A percentile compares a stretch with the other conserved stretches of the same genome.
phyloP scores from a whole-genome alignment of 1,140 invertebrate species.

The Papilio polytes region DNA sequence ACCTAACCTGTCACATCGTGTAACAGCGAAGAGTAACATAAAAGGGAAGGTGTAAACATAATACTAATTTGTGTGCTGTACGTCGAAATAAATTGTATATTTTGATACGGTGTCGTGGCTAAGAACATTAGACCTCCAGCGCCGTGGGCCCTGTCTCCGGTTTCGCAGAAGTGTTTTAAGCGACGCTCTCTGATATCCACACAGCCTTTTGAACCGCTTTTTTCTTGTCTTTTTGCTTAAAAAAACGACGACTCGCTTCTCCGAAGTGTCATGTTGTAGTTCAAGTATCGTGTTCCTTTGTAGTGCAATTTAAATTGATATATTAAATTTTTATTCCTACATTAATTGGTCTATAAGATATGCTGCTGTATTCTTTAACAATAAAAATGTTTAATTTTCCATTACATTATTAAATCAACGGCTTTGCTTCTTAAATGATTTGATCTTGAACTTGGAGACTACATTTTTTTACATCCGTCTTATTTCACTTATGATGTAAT shows the following conservation, averaged over 20 bases:
- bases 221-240: constrained; percentile 52
- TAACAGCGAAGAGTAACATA: constrained; percentile 66
- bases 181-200: constrained; percentile 66
- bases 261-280: constrained; percentile 43
- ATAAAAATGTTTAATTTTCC: too few species aligned
- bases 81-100: constrained; percentile 76
- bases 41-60: constrained; percentile 76
- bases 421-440: background rate
- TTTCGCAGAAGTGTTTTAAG: constrained; percentile 79
- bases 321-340: background rate
- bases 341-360: background rate
- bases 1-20: constrained; percentile 60
- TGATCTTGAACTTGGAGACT: constrained; percentile 7
- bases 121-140: constrained; percentile 63
- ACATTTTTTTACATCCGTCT: background rate
- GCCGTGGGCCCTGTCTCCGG: constrained; percentile 56
- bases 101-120: constrained; percentile 73
- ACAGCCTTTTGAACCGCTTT: constrained; percentile 41
- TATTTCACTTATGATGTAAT: background rate
- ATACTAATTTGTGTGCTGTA: constrained; percentile 80
- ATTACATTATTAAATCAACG: too few species aligned
- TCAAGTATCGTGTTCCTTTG: constrained; percentile 26
- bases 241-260: constrained; percentile 44
- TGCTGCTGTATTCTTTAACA: too few species aligned
- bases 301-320: constrained; percentile 25